Base-by-base conservation (phyloP, 2,797 vertebrate species). In the Microtus obscurus region DNA sequence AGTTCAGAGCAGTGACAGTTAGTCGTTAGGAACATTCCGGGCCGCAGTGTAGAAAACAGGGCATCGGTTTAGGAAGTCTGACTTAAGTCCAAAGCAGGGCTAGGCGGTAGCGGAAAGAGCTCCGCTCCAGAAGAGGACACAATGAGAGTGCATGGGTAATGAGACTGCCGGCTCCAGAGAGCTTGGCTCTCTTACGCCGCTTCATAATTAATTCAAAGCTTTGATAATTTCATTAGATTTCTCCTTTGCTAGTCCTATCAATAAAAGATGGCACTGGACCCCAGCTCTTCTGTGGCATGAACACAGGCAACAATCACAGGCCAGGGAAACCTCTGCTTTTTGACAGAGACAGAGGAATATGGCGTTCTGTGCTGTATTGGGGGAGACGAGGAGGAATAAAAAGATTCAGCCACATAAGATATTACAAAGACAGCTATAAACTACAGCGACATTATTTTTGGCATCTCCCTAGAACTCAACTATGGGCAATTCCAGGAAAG, bases 151-250 rank as follows among this genome's bases (percentile, higher is more conserved):
- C 99, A 99, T 99, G 98, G 98, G 98, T 99, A 99, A 99, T 99
- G 99, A 99, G 99, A 98, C 98, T 98, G 96, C 89, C 97, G 98
- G 99, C 99, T 99, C 99, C 99, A 98, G 99, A 99, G 99, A 99
- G 99, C 99, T 98, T 98, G 98, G 99, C 99, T 99, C 99, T 99
- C 99, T 99, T 99, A 99, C 99, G 99, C 99, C 98, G 98, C 99
- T 99, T 99, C 99, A 99, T 99, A 99, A 99, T 99, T 99, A 99
- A 99, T 99, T 99, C 99, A 99, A 98, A 99, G 99, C 99, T 99
- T 99, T 99, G 99, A 99, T 99, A 99, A 99, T 99, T 99, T 99
- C 99, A 99, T 99, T 99, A 99, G 99, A 98, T 99, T 98, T 98
- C 97, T 98, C 98, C 98, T 99, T 98, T 98, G 98, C 98, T 98